Evolutionary conservation across 1,140 invertebrate genomes (phyloP).

Genomic region (Ceratosolen solmsi): DNA sequence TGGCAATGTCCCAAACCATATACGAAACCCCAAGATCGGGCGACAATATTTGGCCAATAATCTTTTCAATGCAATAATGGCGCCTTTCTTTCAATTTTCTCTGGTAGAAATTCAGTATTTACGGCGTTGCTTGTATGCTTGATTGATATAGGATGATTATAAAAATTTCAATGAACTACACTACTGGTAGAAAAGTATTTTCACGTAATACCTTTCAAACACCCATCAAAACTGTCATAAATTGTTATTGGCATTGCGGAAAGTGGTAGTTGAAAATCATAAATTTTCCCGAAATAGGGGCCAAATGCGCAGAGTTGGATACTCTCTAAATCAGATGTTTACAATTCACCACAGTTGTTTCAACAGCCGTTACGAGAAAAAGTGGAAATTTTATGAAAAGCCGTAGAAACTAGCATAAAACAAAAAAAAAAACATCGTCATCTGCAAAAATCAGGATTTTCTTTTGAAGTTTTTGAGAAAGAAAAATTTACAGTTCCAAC

Average conservation of each 20-base stretch:
- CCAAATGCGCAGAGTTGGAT: neutral
- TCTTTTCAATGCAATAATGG: neutral
- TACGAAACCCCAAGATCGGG: neutral
- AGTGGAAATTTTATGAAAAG: neutral
- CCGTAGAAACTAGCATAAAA: neutral
- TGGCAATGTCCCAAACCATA: neutral
- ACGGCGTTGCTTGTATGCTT: neutral
- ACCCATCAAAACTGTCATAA: slow-evolving; percentile 22
- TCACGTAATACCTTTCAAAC: slow-evolving; percentile 20
- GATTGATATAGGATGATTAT: slow-evolving; percentile 4
- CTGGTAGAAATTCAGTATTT: neutral
- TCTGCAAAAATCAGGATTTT: neutral
- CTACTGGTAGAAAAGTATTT: slow-evolving; percentile 4
- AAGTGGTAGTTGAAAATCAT: neutral
- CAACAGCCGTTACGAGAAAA: slow-evolving; percentile 15
- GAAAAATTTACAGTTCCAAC: slow-evolving; percentile 24
- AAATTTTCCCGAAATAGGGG: neutral
- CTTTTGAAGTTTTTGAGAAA: neutral
- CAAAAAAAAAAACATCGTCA: too few relatives aligned
- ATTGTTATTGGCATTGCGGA: neutral
- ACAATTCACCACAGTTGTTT: slow-evolving; percentile 27
- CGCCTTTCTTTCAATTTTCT: neutral
- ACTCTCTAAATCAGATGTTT: slow-evolving; percentile 11
- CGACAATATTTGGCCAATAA: neutral
- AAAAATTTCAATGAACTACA: neutral